Percentiles rank a stretch among this genome's conserved stretches.
phyloP scores from a whole-genome alignment of 2,888 invertebrate genomes.

The Drosophila helvetica region DNA sequence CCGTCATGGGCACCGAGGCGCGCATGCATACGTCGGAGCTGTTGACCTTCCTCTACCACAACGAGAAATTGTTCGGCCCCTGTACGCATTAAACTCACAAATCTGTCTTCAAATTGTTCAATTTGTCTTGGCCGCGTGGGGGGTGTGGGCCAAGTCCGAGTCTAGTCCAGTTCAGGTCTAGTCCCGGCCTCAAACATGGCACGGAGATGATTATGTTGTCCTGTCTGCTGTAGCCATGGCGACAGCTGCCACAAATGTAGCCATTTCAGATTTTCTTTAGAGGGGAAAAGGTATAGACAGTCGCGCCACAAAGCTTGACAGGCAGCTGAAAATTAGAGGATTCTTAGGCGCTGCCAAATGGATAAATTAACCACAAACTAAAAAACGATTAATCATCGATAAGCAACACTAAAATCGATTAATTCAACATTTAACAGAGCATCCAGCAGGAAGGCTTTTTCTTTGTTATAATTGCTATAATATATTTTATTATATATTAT shows the following conservation, averaged over 20 bases:
- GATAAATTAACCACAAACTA: too few species aligned
- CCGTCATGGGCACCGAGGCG: too few species aligned
- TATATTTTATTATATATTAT: too few species aligned
- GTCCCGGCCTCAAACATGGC: background rate
- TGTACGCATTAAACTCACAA: constrained; percentile 33
- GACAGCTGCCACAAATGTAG: constrained; percentile 71
- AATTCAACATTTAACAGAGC: too few species aligned
- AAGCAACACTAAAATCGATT: too few species aligned
- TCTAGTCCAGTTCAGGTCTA: background rate
- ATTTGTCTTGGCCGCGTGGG: constrained; percentile 48
- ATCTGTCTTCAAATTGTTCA: constrained; percentile 63
- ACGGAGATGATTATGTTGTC: constrained; percentile 59
- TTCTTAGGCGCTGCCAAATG: too few species aligned
- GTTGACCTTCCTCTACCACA: constrained; percentile 21
- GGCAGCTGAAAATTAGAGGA: background rate
- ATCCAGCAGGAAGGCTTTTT: too few species aligned
- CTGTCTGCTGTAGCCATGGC: constrained; percentile 44
- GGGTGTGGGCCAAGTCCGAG: background rate
- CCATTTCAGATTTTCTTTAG: constrained; percentile 23
- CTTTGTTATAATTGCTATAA: too few species aligned
- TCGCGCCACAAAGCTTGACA: background rate
- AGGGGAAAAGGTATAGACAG: background rate
- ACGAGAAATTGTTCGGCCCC: constrained; percentile 20
- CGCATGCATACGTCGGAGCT: constrained; percentile 10
- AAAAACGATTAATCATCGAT: too few species aligned